Evolutionary conservation across 2,113 vertebrate species (phyloP).

Genomic region (Symphodus melops): DNA sequence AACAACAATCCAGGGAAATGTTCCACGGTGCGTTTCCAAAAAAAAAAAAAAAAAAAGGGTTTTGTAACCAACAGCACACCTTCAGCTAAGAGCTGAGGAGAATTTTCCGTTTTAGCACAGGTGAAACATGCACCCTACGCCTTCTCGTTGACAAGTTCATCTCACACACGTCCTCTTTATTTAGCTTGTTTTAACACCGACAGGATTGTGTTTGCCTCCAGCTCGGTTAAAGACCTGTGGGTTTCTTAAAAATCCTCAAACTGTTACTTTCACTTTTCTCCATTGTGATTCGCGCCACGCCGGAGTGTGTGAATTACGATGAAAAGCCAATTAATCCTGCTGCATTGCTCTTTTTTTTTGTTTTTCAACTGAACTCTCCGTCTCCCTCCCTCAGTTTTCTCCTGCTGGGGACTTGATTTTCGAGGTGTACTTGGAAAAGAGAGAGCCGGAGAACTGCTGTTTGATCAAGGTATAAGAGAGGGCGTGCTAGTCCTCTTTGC

Average conservation of each 20-base stretch:
- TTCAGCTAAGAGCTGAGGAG: constrained; percentile 11
- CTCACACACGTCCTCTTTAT: constrained; percentile 46
- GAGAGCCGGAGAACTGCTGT: constrained; percentile 90
- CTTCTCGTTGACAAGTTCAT: constrained; percentile 15
- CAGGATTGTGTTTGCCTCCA: constrained; percentile 41
- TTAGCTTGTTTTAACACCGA: constrained; percentile 40
- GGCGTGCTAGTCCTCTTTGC: constrained; percentile 9
- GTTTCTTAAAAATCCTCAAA: constrained; percentile 37
- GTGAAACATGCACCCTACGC: constrained; percentile 16
- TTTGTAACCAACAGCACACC: constrained; percentile 24
- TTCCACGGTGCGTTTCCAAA: constrained; percentile 8
- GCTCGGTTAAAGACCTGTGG: constrained; percentile 43
- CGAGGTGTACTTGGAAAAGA: constrained; percentile 95
- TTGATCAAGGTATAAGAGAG: constrained; percentile 88
- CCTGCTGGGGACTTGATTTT: constrained; percentile 96
- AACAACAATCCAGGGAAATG: not conserved
- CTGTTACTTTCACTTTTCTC: constrained; percentile 27
- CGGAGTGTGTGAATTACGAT: constrained; percentile 32
- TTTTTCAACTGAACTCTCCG: constrained; percentile 33
- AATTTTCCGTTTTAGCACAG: constrained; percentile 2
- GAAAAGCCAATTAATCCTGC: constrained; percentile 58
- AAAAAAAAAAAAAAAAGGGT: too few species aligned
- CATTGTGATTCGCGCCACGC: constrained; percentile 43
- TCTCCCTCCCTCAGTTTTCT: constrained; percentile 84
- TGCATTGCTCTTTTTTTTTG: constrained; percentile 22